Conservation (phyloP, 2,797 vertebrate genomes). For the Hypotaenidia philippensis region DNA sequence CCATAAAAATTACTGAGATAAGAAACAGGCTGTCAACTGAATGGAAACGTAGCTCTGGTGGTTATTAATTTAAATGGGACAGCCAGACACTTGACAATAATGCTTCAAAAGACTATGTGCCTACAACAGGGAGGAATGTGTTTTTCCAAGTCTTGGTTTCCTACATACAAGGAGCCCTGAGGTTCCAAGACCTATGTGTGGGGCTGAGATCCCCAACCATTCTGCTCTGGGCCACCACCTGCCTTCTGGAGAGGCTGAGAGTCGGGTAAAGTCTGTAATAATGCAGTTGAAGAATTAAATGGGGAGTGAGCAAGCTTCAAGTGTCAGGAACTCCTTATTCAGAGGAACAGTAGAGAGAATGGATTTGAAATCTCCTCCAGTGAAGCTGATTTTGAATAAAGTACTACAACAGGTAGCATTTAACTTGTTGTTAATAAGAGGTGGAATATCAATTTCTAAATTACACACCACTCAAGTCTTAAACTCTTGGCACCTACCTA, state of each 20-base stretch:
- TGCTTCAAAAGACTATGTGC: neutral
- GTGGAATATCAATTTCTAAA: neutral
- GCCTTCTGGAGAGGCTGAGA: neutral
- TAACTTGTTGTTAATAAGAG: neutral
- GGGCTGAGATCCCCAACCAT: neutral
- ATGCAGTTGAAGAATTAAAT: neutral
- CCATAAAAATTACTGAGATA: conserved; percentile 50
- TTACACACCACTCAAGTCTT: neutral
- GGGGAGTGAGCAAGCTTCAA: neutral
- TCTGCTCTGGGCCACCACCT: neutral
- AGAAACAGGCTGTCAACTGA: neutral
- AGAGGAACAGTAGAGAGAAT: neutral
- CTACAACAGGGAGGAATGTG: neutral
- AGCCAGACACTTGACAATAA: conserved; percentile 7
- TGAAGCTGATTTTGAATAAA: neutral
- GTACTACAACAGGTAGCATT: neutral
- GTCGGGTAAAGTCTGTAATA: neutral
- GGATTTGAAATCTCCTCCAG: neutral
- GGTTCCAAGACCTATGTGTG: accelerated
- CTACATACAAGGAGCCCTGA: neutral
- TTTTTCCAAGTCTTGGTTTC: neutral
- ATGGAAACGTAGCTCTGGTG: conserved; percentile 5
- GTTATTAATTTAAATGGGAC: conserved; percentile 61
- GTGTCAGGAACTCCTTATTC: neutral
- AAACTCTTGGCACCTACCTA: neutral